Percentiles rank a stretch among this genome's conserved stretches.
Evolutionary conservation across 2,797 vertebrate genomes (phyloP).

Genomic region (Euthynnus affinis): DNA sequence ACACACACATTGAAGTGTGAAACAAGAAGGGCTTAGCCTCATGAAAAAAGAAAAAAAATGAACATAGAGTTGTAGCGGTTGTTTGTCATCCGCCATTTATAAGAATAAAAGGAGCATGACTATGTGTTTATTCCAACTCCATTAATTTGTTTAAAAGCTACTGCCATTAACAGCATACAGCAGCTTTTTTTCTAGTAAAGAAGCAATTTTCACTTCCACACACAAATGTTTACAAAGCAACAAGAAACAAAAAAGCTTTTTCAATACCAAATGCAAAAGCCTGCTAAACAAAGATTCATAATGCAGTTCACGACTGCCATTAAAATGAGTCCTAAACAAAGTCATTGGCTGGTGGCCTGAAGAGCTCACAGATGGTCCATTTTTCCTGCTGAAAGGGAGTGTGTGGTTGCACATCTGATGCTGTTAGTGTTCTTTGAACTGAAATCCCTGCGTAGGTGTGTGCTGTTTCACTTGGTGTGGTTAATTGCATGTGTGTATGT

Average conservation of each 20-base stretch:
- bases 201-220: conserved; percentile 12
- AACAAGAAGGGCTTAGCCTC: no score
- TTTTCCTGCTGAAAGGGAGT: conserved; percentile 60
- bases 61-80: no score
- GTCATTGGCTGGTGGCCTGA: conserved; percentile 66
- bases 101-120: conserved; percentile 4
- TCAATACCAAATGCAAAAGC: conserved; percentile 31
- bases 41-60: no score
- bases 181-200: not conserved
- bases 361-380: conserved; percentile 73
- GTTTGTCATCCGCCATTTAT: not conserved
- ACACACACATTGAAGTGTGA: no score
- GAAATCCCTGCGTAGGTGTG: conserved; percentile 58
- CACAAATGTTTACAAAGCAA: conserved; percentile 51
- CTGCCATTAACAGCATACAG: not conserved
- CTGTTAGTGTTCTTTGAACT: conserved; percentile 42
- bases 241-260: conserved; percentile 33
- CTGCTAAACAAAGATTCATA: conserved; percentile 37
- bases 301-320: conserved; percentile 49
- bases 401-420: conserved; percentile 45
- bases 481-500: conserved; percentile 50
- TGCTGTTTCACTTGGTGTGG: conserved; percentile 35
- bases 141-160: conserved; percentile 22
- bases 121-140: conserved; percentile 3
- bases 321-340: conserved; percentile 60